Conservation (phyloP, 2,113 vertebrate species). For the Pteronura brasiliensis region DNA sequence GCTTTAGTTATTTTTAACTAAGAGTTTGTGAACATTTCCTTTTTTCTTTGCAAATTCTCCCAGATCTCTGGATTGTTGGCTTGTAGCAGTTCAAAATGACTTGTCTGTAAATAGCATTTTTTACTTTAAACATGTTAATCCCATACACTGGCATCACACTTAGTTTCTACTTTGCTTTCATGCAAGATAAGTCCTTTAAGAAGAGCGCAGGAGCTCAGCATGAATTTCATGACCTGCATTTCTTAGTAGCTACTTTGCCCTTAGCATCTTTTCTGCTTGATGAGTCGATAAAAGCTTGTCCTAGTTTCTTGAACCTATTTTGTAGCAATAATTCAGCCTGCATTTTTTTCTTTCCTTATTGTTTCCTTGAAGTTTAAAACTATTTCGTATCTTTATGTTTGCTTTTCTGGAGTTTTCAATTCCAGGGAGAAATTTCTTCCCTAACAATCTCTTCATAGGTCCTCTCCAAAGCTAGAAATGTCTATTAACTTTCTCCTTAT, state of each 20-base stretch:
- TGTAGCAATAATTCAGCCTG: slow-evolving; percentile 55
- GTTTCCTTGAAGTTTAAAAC: slow-evolving; percentile 52
- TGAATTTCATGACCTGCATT: slow-evolving; percentile 70
- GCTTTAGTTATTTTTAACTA: slow-evolving; percentile 10
- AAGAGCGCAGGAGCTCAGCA: slow-evolving; percentile 32
- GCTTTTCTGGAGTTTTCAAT: slow-evolving; percentile 29
- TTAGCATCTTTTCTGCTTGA: slow-evolving; percentile 72
- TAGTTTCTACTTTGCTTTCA: slow-evolving; percentile 37
- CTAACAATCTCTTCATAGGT: not conserved
- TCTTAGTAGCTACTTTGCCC: slow-evolving; percentile 65
- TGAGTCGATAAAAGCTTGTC: slow-evolving; percentile 70
- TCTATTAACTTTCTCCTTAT: slow-evolving; percentile 23
- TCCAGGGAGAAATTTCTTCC: not conserved
- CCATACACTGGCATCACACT: not conserved
- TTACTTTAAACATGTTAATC: slow-evolving; percentile 43
- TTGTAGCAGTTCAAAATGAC: not conserved
- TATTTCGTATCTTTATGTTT: not conserved
- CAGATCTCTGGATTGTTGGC: not conserved
- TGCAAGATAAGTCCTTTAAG: slow-evolving; percentile 30
- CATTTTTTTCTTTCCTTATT: slow-evolving; percentile 39
- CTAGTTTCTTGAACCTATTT: slow-evolving; percentile 72
- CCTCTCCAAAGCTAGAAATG: not conserved
- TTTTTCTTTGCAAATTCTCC: slow-evolving; percentile 38
- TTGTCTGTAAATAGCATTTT: slow-evolving; percentile 48
- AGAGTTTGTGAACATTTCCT: not conserved